Conservation (phyloP, 23 tunicate species). For the Styela clava region DNA sequence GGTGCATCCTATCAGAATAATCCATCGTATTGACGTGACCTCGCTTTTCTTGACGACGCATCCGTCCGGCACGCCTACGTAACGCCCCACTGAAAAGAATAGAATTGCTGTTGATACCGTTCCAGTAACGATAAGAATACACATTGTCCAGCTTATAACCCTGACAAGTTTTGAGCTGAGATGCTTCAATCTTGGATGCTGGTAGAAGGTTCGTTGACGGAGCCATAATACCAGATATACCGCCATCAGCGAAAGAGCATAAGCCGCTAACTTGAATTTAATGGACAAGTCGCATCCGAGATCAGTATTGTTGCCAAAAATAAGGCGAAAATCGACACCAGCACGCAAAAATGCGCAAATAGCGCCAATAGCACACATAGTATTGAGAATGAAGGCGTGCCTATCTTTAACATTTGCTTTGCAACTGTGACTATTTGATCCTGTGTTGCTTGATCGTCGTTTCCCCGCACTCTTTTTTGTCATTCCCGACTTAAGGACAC, state of each 20-base stretch:
- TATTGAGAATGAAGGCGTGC: constrained; percentile 13
- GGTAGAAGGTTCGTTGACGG: constrained; percentile 20
- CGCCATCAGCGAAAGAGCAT: neutral
- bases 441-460: neutral
- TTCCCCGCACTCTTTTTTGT: neutral
- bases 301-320: constrained; percentile 7
- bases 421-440: neutral
- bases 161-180: constrained; percentile 28
- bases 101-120: constrained; percentile 11
- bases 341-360: constrained; percentile 24
- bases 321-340: constrained; percentile 3
- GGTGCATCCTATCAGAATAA: constrained; percentile 20
- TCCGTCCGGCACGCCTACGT: constrained; percentile 3
- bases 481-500: neutral
- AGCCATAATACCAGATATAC: constrained; percentile 18
- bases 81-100: constrained; percentile 23
- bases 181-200: constrained; percentile 27
- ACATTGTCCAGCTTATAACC: constrained; percentile 24
- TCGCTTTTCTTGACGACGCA: constrained; percentile 11
- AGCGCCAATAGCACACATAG: neutral
- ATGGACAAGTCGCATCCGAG: constrained; percentile 26
- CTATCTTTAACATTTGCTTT: neutral
- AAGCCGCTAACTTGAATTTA: constrained; percentile 10
- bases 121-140: constrained; percentile 5
- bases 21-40: constrained; percentile 12